A percentile compares a stretch with the other conserved stretches of the same genome.
Evolutionary conservation across 2,797 vertebrate genomes (phyloP).

Genomic region (Eptatretus atami): DNA sequence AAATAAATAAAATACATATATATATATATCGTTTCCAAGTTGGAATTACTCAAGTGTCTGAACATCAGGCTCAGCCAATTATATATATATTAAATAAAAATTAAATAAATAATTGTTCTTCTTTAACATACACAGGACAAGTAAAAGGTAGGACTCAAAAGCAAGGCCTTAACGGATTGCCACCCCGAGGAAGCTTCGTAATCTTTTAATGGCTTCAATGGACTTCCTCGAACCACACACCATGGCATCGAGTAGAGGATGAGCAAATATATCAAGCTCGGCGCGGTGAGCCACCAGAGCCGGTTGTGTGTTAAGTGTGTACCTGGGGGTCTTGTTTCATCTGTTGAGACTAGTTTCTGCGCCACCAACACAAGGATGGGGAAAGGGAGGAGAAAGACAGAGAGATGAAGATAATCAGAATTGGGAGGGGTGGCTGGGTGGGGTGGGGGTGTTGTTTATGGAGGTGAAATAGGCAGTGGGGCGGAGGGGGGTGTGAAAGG

Average conservation of each 20-base stretch:
- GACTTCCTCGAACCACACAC: too few relatives aligned
- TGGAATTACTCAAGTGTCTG: neutral
- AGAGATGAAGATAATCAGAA: conserved; percentile 41
- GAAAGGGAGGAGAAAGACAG: conserved; percentile 20
- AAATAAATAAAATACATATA: neutral
- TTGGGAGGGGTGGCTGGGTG: conserved; percentile 26
- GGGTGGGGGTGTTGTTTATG: conserved; percentile 17
- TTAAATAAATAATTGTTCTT: too few relatives aligned
- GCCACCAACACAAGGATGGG: conserved; percentile 14
- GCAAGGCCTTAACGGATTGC: too few relatives aligned
- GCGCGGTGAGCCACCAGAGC: too few relatives aligned
- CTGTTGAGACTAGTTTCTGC: conserved; percentile 50
- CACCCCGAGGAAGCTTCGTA: too few relatives aligned
- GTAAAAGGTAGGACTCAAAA: too few relatives aligned
- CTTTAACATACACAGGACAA: too few relatives aligned
- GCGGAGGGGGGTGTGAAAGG: neutral
- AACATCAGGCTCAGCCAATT: too few relatives aligned
- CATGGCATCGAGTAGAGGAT: too few relatives aligned
- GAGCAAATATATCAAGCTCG: too few relatives aligned
- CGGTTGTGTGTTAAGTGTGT: conserved; percentile 12
- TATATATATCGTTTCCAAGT: neutral
- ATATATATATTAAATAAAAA: too few relatives aligned
- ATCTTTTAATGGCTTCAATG: too few relatives aligned
- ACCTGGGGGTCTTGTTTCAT: conserved; percentile 63
- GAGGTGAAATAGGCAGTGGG: neutral